Evolutionary conservation across 2,113 vertebrate genomes (phyloP), one percentile per base, ranked within the genome.

Genomic region (Todiramphus chloris): DNA sequence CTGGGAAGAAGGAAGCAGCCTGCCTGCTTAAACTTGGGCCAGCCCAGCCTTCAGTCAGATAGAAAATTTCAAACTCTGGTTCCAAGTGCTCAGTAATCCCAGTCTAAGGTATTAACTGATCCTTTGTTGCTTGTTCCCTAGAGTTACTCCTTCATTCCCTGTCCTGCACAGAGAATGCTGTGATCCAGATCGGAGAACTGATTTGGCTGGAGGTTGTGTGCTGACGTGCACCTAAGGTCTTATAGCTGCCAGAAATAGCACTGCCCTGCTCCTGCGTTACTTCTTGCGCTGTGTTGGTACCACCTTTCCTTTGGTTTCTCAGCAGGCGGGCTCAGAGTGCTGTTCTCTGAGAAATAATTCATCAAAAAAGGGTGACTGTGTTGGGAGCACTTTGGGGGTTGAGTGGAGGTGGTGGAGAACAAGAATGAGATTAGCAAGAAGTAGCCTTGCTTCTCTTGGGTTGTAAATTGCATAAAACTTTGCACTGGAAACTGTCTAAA

Each of bases 241-340:
- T 70, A 51, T 46, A 3, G 43, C 59, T 93, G 95, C 95, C 89
- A 83, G 89, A 97, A 97, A 95, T 95, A 97, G 91, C 23, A 8
- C 64, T 90, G 86, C 74, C 94, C 85, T 80, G 86, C 83, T 95
- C 86, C 95, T 77, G 76, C 83, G 72, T 93, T 92, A 63, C 89
- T 89, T 89, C 80, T 93, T 95, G 91, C 94, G 51, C 89, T 92
- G 2, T 63, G 59, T 35, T 70, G 80, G 83, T 96, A 87, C 83
- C 75, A 72, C 17, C 37, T 27, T 37, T 90, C 55, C 44, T 86
- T 77, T 55, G 73, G 69, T 89, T 81, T 77, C 73, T 7, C 60
- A 27, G 86, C 25, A 89, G 46, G 50, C 75, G 27, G 79, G 30
- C 56, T 88, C 63, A 58, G 76, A 74, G 79, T 86, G 39, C n/a